Conservation (phyloP, 2,888 invertebrate species). For the Drosophila anomelani region DNA sequence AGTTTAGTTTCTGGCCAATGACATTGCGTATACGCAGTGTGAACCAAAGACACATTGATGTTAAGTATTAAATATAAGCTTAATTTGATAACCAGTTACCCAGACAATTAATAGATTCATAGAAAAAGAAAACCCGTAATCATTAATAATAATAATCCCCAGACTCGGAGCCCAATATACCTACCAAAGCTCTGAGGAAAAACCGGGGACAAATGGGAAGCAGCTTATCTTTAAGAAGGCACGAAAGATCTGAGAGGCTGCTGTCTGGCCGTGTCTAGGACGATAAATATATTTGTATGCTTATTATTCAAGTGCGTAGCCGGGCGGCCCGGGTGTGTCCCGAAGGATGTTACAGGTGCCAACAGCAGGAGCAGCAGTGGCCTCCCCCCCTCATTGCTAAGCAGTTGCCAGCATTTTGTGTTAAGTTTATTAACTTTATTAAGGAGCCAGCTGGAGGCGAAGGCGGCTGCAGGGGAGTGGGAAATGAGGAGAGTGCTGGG, state of each 20-base stretch:
- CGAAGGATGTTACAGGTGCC: conserved; percentile 61
- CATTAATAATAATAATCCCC: conserved; percentile 2
- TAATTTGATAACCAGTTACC: too few relatives aligned
- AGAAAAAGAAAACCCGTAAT: neutral
- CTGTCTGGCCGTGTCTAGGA: conserved; percentile 40
- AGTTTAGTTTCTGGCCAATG: neutral
- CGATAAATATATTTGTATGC: conserved; percentile 63
- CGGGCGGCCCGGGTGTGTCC: conserved; percentile 47
- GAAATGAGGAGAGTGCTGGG: neutral
- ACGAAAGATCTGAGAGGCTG: neutral
- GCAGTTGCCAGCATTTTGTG: conserved; percentile 58
- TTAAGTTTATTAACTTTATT: conserved; percentile 60
- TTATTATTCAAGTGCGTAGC: conserved; percentile 69
- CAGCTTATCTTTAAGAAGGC: conserved; percentile 1
- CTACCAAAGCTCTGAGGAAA: neutral
- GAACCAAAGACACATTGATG: neutral
- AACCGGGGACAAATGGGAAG: conserved; percentile 3
- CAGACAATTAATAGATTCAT: neutral
- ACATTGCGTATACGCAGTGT: conserved; percentile 3
- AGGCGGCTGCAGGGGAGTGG: neutral
- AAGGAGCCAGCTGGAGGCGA: conserved; percentile 48
- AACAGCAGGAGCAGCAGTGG: conserved; percentile 29
- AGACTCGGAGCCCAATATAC: neutral
- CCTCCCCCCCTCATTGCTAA: neutral
- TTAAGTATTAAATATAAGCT: too few relatives aligned